Conservation (phyloP, 2,113 vertebrate genomes). For the Calyptomena viridis region DNA sequence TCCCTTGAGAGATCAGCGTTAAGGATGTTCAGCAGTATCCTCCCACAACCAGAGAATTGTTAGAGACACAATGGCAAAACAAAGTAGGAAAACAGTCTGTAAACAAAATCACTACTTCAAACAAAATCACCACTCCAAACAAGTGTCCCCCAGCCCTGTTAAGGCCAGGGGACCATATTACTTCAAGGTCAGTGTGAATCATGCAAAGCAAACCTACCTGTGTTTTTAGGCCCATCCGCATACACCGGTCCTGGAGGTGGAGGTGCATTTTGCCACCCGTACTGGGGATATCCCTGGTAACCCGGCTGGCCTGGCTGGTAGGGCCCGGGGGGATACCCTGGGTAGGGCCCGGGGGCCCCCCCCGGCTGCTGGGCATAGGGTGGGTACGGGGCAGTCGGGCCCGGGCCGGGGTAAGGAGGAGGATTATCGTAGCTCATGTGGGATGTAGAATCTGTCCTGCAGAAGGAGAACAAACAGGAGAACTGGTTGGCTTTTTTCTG, state of each 20-base stretch:
- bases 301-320: constrained; percentile 84
- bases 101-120: neutral
- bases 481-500: constrained; percentile 9
- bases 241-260: constrained; percentile 83
- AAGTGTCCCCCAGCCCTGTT: neutral
- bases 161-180: neutral
- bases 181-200: neutral
- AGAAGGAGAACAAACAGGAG: constrained; percentile 29
- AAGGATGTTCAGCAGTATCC: neutral
- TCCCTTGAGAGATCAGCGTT: neutral
- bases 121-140: neutral
- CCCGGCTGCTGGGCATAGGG: constrained; percentile 79
- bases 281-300: constrained; percentile 83
- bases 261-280: constrained; percentile 82
- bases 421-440: constrained; percentile 89
- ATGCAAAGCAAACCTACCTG: constrained; percentile 75
- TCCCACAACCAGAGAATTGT: neutral
- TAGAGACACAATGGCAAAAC: neutral
- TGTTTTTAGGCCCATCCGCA: constrained; percentile 89
- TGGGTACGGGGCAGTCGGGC: constrained; percentile 84
- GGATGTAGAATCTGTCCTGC: constrained; percentile 59
- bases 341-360: constrained; percentile 67
- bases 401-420: constrained; percentile 85
- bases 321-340: constrained; percentile 78
- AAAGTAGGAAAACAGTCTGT: neutral